Base-by-base conservation (phyloP, 2,797 vertebrate genomes). In the Hozukius guyotensis region DNA sequence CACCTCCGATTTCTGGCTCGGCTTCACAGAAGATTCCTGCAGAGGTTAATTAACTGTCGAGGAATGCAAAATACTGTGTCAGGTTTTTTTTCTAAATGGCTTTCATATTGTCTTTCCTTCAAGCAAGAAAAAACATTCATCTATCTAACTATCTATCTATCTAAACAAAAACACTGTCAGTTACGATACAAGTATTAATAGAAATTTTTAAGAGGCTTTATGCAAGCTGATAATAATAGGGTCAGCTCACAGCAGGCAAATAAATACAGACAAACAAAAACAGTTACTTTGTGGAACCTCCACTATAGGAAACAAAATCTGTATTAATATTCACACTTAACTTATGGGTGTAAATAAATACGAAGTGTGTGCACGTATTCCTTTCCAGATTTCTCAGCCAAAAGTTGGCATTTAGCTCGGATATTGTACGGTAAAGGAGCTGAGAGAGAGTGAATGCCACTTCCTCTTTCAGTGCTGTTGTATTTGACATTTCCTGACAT, bases 41-140 rank as follows among this genome's bases (percentile, higher is more conserved):
- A 63, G 75, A 88, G 74, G 57, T 87, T 84, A 88, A 83, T 91
- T 88, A 87, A 73, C 70, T 56, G 38, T 83, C 63, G 53, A 82
- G 81, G 62, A 66, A 86, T 77, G 36, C 32, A 77, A 32, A 59
- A 78, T 56, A 77, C 36, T 38, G 31, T 80, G 27, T 62, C 59
- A 24, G 60, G 2, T 34, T 34, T 27, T 32, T 73, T 79, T 56
- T 59, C 55, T 57, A 0, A 82, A 81, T 25, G 10, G n/a, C 42
- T 84, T 81, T 73, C 25, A 71, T 75, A 78, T 36, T 69, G 57
- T 72, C 72, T 75, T 61, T n/a, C 56, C 53, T 75, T 65, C 8
- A 61, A 46, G 20, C 0, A 16, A n/a, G 5, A 62, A 68, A 53
- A 29, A 57, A 55, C 53, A 65, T 57, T 14, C 13, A 57, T 57